Base-by-base conservation (phyloP, 2,888 invertebrate genomes). In the Andrena hattorfiana region DNA sequence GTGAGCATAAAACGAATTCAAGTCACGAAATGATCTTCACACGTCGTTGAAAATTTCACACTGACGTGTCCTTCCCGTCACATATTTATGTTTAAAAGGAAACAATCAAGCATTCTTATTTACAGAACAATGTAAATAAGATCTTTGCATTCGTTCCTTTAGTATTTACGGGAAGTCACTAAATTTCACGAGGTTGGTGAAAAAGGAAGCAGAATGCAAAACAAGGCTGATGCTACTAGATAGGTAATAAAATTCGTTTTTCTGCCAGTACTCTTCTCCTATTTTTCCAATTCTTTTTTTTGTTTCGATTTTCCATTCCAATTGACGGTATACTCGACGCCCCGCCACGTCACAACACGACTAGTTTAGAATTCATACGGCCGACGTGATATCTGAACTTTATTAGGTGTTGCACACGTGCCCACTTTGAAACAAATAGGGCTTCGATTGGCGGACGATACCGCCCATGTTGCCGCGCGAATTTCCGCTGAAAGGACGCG, bases 391-490 rank as follows among this genome's bases (percentile, higher is more conserved):
- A 83, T 74, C 85, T 85, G 86, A 88, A 88, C 83, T 90, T 88
- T 87, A 88, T 88, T 84, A 87, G 84, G 84, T 85, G 85, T 77
- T 84, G 88, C 84, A 83, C 79, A 72, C 83, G 85, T 78, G 85
- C 68, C 70, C 68, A 63, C 83, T 86, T 88, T 79, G 85, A 81
- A 78, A 87, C 86, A 87, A 89, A 90, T 85, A 76, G 85, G 77
- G 67, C 48, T 82, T 76, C 87, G 86, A 91, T 91, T 89, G 88
- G 64, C 35, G 67, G 48, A 10, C 67, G 81, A 83, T 67, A 64
- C 69, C 62, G 35, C 28, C 62, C 77, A 70, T 69, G 82, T 73
- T 48, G 80, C 51, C 76, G 72, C 64, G 81, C 68, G 81, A 85
- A 72, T 85, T 69, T 63, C 26, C 66, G 49, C 32, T 83, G 77